Evolutionary conservation across 2,113 vertebrate genomes (phyloP).

Genomic region (Protobothrops mucrosquamatus): DNA sequence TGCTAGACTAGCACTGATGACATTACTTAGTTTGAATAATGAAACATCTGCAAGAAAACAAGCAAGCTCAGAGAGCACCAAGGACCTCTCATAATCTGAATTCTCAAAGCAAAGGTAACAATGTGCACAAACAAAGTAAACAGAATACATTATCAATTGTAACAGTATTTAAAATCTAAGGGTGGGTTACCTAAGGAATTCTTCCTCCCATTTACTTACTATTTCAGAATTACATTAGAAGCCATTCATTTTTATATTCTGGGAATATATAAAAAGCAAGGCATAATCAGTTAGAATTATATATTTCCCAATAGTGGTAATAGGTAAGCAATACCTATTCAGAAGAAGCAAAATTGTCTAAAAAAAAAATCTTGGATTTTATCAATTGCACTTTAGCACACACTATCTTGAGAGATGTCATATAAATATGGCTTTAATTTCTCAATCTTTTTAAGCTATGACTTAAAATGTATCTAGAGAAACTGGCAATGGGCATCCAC

Average conservation of each 20-base stretch:
- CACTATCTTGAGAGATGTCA: not conserved
- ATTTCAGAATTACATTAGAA: not conserved
- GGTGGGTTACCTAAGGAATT: not conserved
- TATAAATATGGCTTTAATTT: not conserved
- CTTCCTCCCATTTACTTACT: not conserved
- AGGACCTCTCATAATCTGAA: not conserved
- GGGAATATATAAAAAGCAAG: slow-evolving; percentile 11
- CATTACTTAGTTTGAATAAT: not conserved
- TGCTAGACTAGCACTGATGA: not conserved
- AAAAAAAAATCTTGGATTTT: not conserved
- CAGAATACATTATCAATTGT: not conserved
- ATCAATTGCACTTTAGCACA: not conserved
- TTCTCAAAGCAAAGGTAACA: not conserved
- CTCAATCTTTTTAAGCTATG: not conserved
- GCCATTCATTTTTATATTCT: not conserved
- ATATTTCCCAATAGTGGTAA: slow-evolving; percentile 4
- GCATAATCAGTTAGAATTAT: not conserved
- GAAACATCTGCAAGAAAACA: not conserved
- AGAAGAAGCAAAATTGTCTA: not conserved
- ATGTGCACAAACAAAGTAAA: not conserved
- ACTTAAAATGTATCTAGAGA: not conserved
- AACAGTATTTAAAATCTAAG: not conserved
- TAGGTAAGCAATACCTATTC: not conserved
- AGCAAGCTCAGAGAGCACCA: not conserved
- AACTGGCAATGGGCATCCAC: not conserved